phyloP scores from a whole-genome alignment of 2,113 vertebrate genomes.

The Blennius ocellaris region DNA sequence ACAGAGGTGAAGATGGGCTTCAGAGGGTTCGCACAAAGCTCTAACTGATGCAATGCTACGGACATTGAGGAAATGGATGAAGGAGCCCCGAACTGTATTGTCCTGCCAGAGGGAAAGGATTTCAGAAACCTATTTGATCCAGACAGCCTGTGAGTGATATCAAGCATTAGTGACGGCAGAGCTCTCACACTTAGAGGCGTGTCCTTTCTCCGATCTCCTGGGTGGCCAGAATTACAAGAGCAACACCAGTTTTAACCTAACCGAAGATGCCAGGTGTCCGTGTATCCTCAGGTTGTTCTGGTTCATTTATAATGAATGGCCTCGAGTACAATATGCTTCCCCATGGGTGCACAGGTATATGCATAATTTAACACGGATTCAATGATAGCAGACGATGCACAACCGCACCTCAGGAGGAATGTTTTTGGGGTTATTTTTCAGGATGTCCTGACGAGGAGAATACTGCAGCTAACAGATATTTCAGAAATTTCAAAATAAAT shows the following conservation, averaged over 20 bases:
- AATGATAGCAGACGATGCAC: conserved; percentile 40
- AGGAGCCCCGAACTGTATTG: conserved; percentile 30
- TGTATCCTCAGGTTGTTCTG: conserved; percentile 48
- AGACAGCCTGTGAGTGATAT: neutral
- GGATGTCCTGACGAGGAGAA: conserved; percentile 4
- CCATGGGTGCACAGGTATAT: conserved; percentile 57
- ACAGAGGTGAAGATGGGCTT: conserved; percentile 32
- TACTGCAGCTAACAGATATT: conserved; percentile 17
- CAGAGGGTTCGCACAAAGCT: conserved; percentile 37
- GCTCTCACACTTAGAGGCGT: neutral
- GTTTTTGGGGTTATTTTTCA: too few relatives aligned
- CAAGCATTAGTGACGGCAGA: neutral
- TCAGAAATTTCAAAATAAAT: conserved; percentile 2
- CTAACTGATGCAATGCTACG: conserved; percentile 34
- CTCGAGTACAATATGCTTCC: conserved; percentile 51
- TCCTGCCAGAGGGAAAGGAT: conserved; percentile 30
- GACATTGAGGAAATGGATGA: conserved; percentile 40
- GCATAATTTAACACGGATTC: conserved; percentile 66
- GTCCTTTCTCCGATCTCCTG: conserved; percentile 42
- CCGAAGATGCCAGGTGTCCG: conserved; percentile 51
- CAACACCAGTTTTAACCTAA: conserved; percentile 62
- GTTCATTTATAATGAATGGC: conserved; percentile 73
- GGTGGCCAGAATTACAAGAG: conserved; percentile 48
- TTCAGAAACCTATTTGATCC: conserved; percentile 33
- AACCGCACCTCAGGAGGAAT: neutral